Conservation (phyloP, 92 coral and sea anemone genomes). For the Metridium senile region DNA sequence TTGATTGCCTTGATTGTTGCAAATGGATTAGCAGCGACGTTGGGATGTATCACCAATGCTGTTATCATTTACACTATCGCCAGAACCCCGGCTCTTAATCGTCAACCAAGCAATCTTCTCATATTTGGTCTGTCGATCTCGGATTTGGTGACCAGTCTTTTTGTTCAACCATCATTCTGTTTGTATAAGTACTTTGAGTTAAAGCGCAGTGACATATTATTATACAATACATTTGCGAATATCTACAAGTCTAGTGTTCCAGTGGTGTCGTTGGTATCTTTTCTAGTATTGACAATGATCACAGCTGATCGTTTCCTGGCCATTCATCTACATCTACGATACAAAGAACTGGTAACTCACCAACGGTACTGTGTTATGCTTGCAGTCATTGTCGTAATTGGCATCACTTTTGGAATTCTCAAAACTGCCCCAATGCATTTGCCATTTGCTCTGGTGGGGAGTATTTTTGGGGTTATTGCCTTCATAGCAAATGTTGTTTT, state of each 20-base stretch:
- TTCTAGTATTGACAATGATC: slow-evolving; percentile 2
- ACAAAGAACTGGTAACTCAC: not conserved
- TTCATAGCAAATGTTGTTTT: no score
- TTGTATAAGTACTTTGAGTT: slow-evolving; percentile 24
- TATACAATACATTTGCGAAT: not conserved
- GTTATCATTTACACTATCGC: not conserved
- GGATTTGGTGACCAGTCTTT: not conserved
- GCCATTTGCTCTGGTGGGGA: no score
- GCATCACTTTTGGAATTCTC: no score
- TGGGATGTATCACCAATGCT: not conserved
- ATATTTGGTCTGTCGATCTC: slow-evolving; percentile 15
- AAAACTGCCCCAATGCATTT: no score
- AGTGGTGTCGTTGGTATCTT: not conserved
- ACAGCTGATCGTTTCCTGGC: slow-evolving; percentile 17
- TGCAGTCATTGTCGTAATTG: no score
- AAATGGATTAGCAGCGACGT: slow-evolving; percentile 5
- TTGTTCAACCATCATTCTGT: no score
- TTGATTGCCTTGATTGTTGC: slow-evolving; percentile 7
- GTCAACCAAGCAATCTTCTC: slow-evolving; percentile 1
- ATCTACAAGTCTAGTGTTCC: slow-evolving; percentile 10
- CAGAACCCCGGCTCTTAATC: slow-evolving; percentile 5
- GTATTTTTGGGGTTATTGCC: no score
- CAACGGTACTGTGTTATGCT: not conserved
- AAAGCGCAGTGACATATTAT: not conserved
- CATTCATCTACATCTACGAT: not conserved